Evolutionary conservation across 1,140 invertebrate species (phyloP).

Genomic region (Drosophila ercepeae): DNA sequence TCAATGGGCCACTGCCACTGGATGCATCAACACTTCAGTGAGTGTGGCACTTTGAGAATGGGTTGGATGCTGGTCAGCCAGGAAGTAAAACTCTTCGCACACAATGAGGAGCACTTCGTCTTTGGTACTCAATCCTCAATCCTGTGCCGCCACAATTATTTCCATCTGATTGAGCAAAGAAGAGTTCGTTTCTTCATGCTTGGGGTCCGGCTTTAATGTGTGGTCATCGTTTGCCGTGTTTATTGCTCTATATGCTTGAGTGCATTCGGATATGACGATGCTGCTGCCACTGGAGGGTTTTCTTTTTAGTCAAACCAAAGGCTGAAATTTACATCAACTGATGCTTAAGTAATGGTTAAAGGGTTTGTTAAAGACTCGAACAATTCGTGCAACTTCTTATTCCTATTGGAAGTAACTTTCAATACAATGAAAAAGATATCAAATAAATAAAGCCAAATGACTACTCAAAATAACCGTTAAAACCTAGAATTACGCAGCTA

Average conservation of each 20-base stretch:
- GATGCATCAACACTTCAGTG: conserved; percentile 79
- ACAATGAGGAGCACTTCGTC: conserved; percentile 68
- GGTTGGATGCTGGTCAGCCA: conserved; percentile 35
- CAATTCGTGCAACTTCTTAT: neutral
- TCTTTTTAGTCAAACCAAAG: conserved; percentile 14
- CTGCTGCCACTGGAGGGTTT: conserved; percentile 34
- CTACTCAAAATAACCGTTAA: conserved; percentile 34
- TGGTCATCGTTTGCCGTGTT: conserved; percentile 70
- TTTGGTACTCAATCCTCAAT: conserved; percentile 15
- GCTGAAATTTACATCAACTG: conserved; percentile 22
- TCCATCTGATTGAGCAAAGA: conserved; percentile 80
- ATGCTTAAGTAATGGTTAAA: conserved; percentile 1
- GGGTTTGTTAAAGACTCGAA: neutral
- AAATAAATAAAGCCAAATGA: neutral
- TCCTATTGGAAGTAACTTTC: no score
- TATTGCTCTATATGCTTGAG: conserved; percentile 78
- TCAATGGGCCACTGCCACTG: conserved; percentile 53
- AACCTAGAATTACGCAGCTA: conserved; percentile 23
- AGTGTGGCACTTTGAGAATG: conserved; percentile 34
- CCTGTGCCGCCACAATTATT: conserved; percentile 71
- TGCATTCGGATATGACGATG: conserved; percentile 59
- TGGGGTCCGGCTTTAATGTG: conserved; percentile 48
- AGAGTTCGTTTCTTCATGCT: conserved; percentile 69
- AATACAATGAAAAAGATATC: no score
- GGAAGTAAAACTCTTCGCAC: conserved; percentile 22